Evolutionary conservation across 2,888 invertebrate genomes (phyloP).

Genomic region (Dynastes maya): DNA sequence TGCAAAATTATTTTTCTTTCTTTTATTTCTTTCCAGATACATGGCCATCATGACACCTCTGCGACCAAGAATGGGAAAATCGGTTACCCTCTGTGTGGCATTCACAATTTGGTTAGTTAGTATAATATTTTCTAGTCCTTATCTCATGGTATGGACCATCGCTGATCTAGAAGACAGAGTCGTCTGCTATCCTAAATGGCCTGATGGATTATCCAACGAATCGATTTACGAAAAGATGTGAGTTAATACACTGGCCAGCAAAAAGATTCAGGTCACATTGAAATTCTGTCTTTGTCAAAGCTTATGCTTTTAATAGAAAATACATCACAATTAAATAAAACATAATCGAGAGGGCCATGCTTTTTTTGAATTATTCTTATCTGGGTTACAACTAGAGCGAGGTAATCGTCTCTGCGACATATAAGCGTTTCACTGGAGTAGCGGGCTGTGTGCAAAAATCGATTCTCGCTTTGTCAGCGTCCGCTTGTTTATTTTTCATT

Average conservation of each 20-base stretch:
- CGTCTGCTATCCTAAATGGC: conserved; percentile 90
- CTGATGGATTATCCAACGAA: conserved; percentile 79
- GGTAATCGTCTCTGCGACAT: no score
- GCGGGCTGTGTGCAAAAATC: no score
- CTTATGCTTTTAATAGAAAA: no score
- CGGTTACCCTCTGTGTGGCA: conserved; percentile 87
- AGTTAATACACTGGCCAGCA: conserved; percentile 68
- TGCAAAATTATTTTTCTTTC: no score
- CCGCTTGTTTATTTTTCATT: no score
- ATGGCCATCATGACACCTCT: conserved; percentile 96
- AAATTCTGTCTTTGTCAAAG: background rate
- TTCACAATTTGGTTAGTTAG: conserved; percentile 89
- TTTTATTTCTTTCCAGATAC: conserved; percentile 78
- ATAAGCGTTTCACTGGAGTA: no score
- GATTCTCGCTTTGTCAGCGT: no score
- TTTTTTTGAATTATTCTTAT: no score
- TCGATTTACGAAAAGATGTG: conserved; percentile 82
- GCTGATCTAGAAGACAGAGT: conserved; percentile 75
- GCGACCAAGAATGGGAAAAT: conserved; percentile 88
- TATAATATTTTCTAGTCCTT: conserved; percentile 86
- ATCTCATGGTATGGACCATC: conserved; percentile 87
- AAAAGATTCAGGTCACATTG: background rate
- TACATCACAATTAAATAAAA: no score
- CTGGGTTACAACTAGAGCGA: no score
- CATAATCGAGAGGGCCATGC: no score